phyloP scores from a whole-genome alignment of 2,113 vertebrate genomes.

The Sigmodon hispidus region DNA sequence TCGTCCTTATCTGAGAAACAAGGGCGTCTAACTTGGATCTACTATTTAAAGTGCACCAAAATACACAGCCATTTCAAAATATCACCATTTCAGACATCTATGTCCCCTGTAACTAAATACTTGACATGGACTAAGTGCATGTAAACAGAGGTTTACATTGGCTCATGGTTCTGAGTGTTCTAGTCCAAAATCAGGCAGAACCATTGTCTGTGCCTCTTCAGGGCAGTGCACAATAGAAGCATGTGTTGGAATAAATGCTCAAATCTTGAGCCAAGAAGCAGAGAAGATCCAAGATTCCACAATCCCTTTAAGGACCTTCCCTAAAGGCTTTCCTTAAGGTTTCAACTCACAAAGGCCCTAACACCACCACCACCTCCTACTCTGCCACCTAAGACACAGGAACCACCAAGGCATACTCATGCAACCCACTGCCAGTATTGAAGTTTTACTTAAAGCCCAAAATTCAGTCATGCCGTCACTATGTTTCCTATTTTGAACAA shows the following conservation, averaged over 20 bases:
- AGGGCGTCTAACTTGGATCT: background rate
- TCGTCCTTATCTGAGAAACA: background rate
- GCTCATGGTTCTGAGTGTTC: background rate
- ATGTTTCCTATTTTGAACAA: background rate
- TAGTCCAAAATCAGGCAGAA: background rate
- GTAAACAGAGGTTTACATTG: background rate
- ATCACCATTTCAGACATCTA: background rate
- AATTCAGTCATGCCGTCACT: background rate
- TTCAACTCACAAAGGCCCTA: background rate
- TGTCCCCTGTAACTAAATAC: background rate
- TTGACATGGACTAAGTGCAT: background rate
- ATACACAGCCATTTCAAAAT: no score
- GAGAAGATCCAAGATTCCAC: background rate
- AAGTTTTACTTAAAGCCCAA: constrained; percentile 9
- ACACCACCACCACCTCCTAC: background rate
- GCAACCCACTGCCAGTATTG: background rate
- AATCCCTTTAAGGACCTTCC: background rate
- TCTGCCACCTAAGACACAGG: background rate
- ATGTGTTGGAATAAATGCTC: background rate
- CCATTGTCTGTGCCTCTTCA: background rate
- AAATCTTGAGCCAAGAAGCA: background rate
- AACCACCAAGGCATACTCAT: background rate
- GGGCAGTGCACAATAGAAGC: background rate
- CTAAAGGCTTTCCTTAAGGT: background rate
- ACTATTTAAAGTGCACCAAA: background rate